These are phyloP conservation scores for Monopis laevigella DNA, from an alignment of 2,888 invertebrate genomes.

Conservation along the genomic window DNA sequence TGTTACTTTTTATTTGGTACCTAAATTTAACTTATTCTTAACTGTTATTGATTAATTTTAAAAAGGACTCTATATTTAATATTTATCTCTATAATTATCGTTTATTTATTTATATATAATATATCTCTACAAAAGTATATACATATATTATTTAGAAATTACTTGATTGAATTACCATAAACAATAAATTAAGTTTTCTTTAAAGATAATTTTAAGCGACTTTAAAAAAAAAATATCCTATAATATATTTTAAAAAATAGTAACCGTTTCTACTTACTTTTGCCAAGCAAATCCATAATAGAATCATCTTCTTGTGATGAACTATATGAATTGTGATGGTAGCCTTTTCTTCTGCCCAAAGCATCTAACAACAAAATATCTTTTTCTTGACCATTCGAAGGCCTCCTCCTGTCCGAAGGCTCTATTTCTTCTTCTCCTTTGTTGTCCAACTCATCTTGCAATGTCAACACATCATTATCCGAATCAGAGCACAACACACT, in stretches of 20 bases:
- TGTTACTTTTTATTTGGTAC: no score
- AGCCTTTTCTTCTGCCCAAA: constrained; percentile 71
- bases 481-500: constrained; percentile 35
- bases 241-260: background rate
- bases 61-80: no score
- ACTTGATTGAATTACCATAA: no score
- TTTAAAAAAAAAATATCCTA: no score
- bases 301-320: constrained; percentile 70
- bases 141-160: no score
- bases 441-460: constrained; percentile 43
- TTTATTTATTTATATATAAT: no score
- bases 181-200: no score
- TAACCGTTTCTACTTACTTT: constrained; percentile 72
- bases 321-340: constrained; percentile 52
- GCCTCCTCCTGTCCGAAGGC: constrained; percentile 51
- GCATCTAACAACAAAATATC: constrained; percentile 79
- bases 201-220: no score
- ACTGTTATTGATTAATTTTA: no score
- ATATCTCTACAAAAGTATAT: no score
- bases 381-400: constrained; percentile 75
- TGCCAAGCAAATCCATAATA: constrained; percentile 84
- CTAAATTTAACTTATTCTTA: no score
- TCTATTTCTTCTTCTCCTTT: constrained; percentile 30
- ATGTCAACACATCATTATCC: constrained; percentile 53
- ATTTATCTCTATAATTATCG: no score